A percentile compares a stretch with the other conserved stretches of the same genome.
phyloP scores from a whole-genome alignment of 2,113 vertebrate genomes.

The Channa maculata region DNA sequence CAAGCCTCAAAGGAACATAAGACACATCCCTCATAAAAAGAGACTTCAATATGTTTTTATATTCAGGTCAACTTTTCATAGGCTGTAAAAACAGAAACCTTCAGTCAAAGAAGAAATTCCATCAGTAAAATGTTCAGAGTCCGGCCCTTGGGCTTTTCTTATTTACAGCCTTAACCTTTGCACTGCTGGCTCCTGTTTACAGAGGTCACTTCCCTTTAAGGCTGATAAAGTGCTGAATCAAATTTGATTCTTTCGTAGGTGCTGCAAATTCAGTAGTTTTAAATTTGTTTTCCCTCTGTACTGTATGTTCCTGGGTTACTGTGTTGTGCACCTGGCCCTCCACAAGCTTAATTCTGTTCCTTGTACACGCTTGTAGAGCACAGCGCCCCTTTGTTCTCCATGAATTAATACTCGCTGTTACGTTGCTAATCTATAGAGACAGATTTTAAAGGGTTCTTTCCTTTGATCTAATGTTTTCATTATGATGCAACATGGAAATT shows the following conservation, averaged over 20 bases:
- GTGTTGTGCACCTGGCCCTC: conserved; percentile 20
- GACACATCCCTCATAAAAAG: conserved; percentile 30
- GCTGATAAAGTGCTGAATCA: conserved; percentile 21
- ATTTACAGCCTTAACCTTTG: conserved; percentile 39
- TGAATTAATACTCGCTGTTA: conserved; percentile 52
- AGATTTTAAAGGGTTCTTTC: conserved; percentile 50
- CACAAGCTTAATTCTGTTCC: conserved; percentile 14
- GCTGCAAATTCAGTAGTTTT: conserved; percentile 19
- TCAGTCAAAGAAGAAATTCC: conserved; percentile 13
- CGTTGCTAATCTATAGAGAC: conserved; percentile 58
- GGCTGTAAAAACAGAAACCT: conserved; percentile 28
- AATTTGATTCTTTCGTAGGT: conserved; percentile 2
- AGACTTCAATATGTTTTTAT: conserved; percentile 21
- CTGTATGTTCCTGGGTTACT: neutral
- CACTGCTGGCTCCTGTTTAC: conserved; percentile 24
- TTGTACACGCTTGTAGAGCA: conserved; percentile 27
- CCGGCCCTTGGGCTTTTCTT: conserved; percentile 1
- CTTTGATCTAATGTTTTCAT: conserved; percentile 73
- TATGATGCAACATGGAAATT: conserved; percentile 77
- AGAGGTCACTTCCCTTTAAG: conserved; percentile 14
- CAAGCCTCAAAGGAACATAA: neutral
- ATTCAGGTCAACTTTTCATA: conserved; percentile 27
- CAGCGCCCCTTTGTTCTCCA: conserved; percentile 50
- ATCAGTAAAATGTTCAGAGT: conserved; percentile 9
- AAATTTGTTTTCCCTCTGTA: neutral